phyloP scores from a whole-genome alignment of 2,797 vertebrate genomes.

The Hephaestus fuliginosus region DNA sequence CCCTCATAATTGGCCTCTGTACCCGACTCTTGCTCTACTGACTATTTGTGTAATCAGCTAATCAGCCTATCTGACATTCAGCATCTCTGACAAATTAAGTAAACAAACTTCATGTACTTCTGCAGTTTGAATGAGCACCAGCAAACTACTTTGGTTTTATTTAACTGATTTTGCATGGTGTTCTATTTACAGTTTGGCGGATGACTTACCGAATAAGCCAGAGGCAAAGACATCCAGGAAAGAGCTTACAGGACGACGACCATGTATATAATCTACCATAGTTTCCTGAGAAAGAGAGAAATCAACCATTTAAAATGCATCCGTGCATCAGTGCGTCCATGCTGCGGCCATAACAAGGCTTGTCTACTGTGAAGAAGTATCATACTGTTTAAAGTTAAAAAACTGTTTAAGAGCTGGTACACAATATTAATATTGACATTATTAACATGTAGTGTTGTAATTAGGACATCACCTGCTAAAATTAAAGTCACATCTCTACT shows the following conservation, averaged over 20 bases:
- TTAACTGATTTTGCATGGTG: not conserved
- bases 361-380: not conserved
- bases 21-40: not conserved
- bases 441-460: no score
- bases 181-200: not conserved
- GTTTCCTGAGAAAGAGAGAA: slow-evolving; percentile 62
- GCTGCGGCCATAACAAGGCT: not conserved
- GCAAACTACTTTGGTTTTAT: not conserved
- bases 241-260: not conserved
- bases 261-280: slow-evolving; percentile 66
- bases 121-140: not conserved
- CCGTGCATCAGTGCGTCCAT: not conserved
- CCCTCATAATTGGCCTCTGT: not conserved
- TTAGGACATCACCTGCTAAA: no score
- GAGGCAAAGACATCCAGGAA: slow-evolving; percentile 51
- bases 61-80: not conserved
- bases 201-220: slow-evolving; percentile 66
- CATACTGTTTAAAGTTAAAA: no score
- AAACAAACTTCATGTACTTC: no score
- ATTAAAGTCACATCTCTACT: no score
- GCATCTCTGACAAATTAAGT: no score
- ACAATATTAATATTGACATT: not conserved
- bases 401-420: not conserved
- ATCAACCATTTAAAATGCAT: not conserved
- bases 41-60: not conserved